Base-by-base conservation (phyloP, 1,140 invertebrate genomes). In the Laupala kohalensis region DNA sequence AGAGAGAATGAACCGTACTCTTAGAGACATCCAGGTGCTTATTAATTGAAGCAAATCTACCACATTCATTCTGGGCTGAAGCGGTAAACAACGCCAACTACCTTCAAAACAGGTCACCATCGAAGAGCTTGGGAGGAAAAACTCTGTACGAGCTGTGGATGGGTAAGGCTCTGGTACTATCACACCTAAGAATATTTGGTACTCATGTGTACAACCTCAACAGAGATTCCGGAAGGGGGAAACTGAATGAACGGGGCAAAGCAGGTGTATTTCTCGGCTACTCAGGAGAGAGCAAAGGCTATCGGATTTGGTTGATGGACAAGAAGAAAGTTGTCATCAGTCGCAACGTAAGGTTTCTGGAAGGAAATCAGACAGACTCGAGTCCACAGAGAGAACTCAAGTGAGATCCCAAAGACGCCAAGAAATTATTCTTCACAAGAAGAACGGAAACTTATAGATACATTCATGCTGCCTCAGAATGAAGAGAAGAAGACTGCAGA, bases 1-100 rank as follows among this genome's bases (percentile, higher is more conserved):
- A 12, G 78, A 82, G 73, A 37, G 80, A 62, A 76, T 77, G 27
- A 81, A 81, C 71, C 72, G 79, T 65, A 80, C 76, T 0, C 73
- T 80, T 75, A n/a, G 74, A 77, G 9, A 75, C 74, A 67, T 76
- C 77, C 5, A 28, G 77, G 67, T 65, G 77, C 9, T 74, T 79
- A 68, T 69, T 81, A 25, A 69, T 72, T 19, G 76, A 80, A 65
- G 71, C 75, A 29, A 29, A 74, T 9, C 67, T 81, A 12, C 69
- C 72, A n/a, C 26, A 71, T 26, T 75, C 73, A 63, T 78, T 77
- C 75, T 82, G 79, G 77, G 78, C 77, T 68, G 73, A 78, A 74
- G 67, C 78, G 6, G 28, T 80, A 23, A 73, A 71, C 64, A 77
- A 77, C 19, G 75, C 75, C 4, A 75, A 73, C 19, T 76, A 74